phyloP scores from a whole-genome alignment of 2,888 invertebrate genomes.

The Epistrophe eligans region DNA sequence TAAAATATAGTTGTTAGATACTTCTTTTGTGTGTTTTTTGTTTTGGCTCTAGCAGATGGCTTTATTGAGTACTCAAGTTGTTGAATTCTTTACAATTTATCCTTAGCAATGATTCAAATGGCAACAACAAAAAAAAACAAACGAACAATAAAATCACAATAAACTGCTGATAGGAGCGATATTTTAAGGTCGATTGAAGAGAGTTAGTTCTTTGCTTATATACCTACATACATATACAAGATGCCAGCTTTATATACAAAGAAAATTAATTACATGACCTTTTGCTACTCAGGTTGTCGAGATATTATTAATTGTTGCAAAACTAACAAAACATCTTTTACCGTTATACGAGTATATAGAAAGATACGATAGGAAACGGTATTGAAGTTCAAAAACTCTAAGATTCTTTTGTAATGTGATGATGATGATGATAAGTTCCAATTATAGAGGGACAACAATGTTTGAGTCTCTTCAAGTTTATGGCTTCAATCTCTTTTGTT shows the following conservation, averaged over 20 bases:
- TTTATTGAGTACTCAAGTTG: slow-evolving; percentile 42
- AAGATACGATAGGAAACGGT: slow-evolving; percentile 1
- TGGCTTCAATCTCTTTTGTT: slow-evolving; percentile 13
- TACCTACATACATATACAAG: too few relatives aligned
- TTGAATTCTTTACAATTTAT: slow-evolving; percentile 32
- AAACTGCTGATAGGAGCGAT: slow-evolving; percentile 15
- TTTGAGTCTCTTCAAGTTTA: background rate
- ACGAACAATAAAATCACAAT: slow-evolving; percentile 43
- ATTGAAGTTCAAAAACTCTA: background rate
- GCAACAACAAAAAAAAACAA: slow-evolving; percentile 7
- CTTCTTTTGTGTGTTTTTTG: slow-evolving; percentile 9
- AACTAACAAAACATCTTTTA: slow-evolving; percentile 14
- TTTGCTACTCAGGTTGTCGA: slow-evolving; percentile 26
- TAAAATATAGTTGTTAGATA: slow-evolving; percentile 24
- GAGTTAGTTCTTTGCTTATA: background rate
- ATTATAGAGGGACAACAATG: background rate
- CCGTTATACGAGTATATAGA: background rate
- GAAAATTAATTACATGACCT: slow-evolving; percentile 57
- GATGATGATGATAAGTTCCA: background rate
- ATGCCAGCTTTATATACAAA: background rate
- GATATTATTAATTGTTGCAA: slow-evolving; percentile 67
- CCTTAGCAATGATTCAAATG: slow-evolving; percentile 21
- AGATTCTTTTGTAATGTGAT: slow-evolving; percentile 27
- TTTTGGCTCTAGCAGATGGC: background rate
- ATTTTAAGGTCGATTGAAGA: slow-evolving; percentile 12